Conservation (phyloP, 2,888 invertebrate species). For the Mongoloraphidia duomilia region DNA sequence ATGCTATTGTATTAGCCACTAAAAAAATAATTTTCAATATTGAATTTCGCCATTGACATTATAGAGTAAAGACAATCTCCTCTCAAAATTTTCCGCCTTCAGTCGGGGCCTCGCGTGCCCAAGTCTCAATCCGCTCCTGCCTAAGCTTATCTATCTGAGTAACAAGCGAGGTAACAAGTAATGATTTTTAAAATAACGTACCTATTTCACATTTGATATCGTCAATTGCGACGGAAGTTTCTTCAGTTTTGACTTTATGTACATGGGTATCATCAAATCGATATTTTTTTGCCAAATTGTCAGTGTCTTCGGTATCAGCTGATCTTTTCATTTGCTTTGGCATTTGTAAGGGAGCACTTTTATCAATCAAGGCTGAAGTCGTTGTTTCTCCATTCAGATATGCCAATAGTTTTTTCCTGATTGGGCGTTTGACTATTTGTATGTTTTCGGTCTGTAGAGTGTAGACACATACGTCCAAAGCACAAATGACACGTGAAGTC, state of each 20-base stretch:
- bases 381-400: constrained; percentile 92
- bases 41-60: no score
- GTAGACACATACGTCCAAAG: no score
- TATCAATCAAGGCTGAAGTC: constrained; percentile 87
- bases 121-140: no score
- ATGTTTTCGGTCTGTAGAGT: constrained; percentile 71
- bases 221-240: constrained; percentile 84
- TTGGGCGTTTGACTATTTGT: constrained; percentile 87
- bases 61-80: no score
- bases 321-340: constrained; percentile 83
- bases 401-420: constrained; percentile 87
- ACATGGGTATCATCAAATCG: constrained; percentile 86
- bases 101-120: no score
- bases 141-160: no score
- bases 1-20: no score
- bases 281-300: constrained; percentile 74
- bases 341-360: constrained; percentile 92
- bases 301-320: constrained; percentile 63
- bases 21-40: no score
- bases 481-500: no score
- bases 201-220: constrained; percentile 74
- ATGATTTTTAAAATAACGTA: no score
- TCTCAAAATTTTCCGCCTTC: no score
- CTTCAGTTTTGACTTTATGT: constrained; percentile 86
- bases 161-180: no score